A percentile compares a stretch with the other conserved stretches of the same genome.
Evolutionary conservation across 1,140 invertebrate genomes (phyloP).

Genomic region (Saccostrea glomerata): DNA sequence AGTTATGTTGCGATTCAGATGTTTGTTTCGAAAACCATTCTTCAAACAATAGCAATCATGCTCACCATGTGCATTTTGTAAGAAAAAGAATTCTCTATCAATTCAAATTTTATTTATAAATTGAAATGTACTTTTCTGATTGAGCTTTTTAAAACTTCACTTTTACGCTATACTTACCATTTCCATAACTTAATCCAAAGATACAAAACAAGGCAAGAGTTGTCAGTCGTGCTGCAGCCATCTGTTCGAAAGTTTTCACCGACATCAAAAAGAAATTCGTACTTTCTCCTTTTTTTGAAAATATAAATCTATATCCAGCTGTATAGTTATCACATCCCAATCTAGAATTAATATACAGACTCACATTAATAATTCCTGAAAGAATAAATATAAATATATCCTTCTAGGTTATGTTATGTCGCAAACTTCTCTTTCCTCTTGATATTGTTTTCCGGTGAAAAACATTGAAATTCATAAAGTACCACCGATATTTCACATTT

Average conservation of each 20-base stretch:
- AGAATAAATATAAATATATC: not conserved
- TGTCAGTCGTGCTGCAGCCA: conserved; percentile 4
- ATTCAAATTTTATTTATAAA: not conserved
- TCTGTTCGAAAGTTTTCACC: not conserved
- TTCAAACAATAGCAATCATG: not conserved
- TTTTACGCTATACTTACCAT: not conserved
- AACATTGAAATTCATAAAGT: conserved; percentile 23
- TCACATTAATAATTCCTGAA: not conserved
- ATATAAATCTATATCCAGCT: conserved; percentile 1
- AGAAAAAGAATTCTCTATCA: not conserved
- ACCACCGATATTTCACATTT: not conserved
- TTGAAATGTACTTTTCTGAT: not conserved
- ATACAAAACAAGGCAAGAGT: not conserved
- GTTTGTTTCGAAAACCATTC: not conserved
- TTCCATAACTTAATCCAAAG: conserved; percentile 5
- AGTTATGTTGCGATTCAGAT: not conserved
- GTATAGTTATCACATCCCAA: not conserved
- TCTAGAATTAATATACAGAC: not conserved
- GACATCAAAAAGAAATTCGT: not conserved
- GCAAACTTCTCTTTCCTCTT: not conserved
- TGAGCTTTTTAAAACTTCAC: not conserved
- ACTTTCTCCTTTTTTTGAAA: not conserved
- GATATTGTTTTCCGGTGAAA: conserved; percentile 2
- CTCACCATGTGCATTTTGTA: not conserved
- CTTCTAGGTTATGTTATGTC: not conserved